Conservation (phyloP, 2,888 invertebrate genomes). For the Acrobasis consociella region DNA sequence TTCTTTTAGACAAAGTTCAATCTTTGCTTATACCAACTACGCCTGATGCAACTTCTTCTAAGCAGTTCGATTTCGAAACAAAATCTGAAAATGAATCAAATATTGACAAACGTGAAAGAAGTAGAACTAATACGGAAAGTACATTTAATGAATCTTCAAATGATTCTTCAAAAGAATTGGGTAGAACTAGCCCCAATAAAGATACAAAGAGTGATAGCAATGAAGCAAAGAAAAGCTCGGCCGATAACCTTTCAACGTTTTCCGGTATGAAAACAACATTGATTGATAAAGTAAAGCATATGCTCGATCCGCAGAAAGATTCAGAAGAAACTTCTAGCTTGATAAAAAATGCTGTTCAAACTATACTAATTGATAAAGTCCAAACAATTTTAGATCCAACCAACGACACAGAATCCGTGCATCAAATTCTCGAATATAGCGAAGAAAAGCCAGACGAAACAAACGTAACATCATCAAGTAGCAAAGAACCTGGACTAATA, state of each 20-base stretch:
- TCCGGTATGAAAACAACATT: slow-evolving; percentile 9
- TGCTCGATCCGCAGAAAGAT: slow-evolving; percentile 9
- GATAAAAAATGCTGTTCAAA: slow-evolving; percentile 50
- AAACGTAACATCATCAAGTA: slow-evolving; percentile 11
- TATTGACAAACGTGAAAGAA: slow-evolving; percentile 62
- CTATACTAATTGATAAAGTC: slow-evolving; percentile 39
- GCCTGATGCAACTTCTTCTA: slow-evolving; percentile 37
- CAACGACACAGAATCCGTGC: slow-evolving; percentile 26
- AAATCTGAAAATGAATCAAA: slow-evolving; percentile 29
- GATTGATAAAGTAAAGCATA: slow-evolving; percentile 14
- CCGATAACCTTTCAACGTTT: slow-evolving; percentile 5
- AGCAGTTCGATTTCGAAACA: slow-evolving; percentile 24
- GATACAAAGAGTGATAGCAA: neutral
- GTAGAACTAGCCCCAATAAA: neutral
- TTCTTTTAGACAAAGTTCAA: slow-evolving; percentile 75
- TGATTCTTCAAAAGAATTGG: slow-evolving; percentile 3
- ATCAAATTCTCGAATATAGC: slow-evolving; percentile 14
- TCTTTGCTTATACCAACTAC: slow-evolving; percentile 49
- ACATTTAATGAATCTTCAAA: slow-evolving; percentile 43
- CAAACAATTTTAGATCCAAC: slow-evolving; percentile 35
- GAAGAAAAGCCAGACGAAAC: neutral
- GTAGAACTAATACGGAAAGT: slow-evolving; percentile 76
- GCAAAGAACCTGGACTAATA: slow-evolving; percentile 35
- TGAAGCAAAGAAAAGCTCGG: slow-evolving; percentile 3
- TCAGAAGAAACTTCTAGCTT: slow-evolving; percentile 36